Conservation (phyloP, 2,888 invertebrate genomes). For the Sicus ferrugineus region DNA sequence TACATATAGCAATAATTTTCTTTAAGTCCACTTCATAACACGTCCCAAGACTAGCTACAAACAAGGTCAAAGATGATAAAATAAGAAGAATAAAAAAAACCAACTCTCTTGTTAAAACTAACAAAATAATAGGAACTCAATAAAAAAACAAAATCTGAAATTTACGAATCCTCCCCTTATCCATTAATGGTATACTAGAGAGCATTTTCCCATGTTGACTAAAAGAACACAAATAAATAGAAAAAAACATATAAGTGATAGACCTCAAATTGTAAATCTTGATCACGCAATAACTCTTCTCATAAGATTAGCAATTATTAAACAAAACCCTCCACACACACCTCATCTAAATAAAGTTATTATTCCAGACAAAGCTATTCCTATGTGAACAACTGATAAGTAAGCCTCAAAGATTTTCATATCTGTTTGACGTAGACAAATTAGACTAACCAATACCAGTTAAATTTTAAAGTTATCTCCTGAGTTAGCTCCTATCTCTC, state of each 20-base stretch:
- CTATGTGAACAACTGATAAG: too few species aligned
- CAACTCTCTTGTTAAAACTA: slow-evolving; percentile 68
- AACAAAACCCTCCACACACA: too few species aligned
- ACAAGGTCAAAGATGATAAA: slow-evolving; percentile 66
- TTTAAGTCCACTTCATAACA: slow-evolving; percentile 76
- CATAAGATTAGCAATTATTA: too few species aligned
- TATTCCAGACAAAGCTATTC: too few species aligned
- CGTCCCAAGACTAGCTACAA: slow-evolving; percentile 70
- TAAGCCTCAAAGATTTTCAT: too few species aligned
- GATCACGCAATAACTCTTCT: slow-evolving; percentile 68
- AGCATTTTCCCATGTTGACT: slow-evolving; percentile 70
- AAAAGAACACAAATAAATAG: slow-evolving; percentile 71
- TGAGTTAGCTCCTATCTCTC: too few species aligned
- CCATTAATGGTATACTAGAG: slow-evolving; percentile 65
- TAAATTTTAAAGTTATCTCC: too few species aligned
- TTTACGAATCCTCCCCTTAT: slow-evolving; percentile 52
- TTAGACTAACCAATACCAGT: too few species aligned
- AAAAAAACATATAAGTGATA: slow-evolving; percentile 71
- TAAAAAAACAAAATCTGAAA: slow-evolving; percentile 71
- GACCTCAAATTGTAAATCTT: slow-evolving; percentile 66
- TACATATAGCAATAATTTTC: slow-evolving; percentile 81
- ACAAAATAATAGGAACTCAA: slow-evolving; percentile 72
- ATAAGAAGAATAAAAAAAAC: slow-evolving; percentile 64
- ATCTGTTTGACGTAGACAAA: too few species aligned
- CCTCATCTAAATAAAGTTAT: too few species aligned